These are phyloP conservation scores for Ispidina lecontei DNA, from an alignment of 2,797 vertebrate genomes.

Conservation along the genomic window DNA sequence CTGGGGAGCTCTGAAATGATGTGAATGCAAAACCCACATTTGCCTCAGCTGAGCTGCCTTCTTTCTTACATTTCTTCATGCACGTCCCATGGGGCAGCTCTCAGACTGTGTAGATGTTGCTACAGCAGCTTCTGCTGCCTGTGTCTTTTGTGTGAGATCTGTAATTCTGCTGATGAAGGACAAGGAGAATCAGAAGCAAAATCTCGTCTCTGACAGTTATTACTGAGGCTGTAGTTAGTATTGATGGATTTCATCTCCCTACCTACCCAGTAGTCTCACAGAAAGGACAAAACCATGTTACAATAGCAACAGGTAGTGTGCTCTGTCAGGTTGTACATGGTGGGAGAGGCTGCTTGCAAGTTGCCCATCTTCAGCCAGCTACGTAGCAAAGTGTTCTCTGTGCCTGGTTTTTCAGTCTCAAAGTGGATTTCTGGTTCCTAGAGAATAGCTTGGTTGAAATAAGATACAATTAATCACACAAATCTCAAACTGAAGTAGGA, in stretches of 20 bases:
- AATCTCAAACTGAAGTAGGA: not conserved
- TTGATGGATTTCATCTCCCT: not conserved
- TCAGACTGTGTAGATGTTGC: fast-evolving
- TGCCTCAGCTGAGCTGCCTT: not conserved
- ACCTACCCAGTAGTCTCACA: not conserved
- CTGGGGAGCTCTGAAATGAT: not conserved
- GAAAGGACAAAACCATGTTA: not conserved
- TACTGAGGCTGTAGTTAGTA: not conserved
- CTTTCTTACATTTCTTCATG: not conserved
- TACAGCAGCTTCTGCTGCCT: not conserved
- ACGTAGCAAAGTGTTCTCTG: not conserved
- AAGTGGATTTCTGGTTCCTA: not conserved
- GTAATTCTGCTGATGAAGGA: not conserved
- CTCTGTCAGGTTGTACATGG: not conserved
- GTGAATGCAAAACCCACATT: not conserved
- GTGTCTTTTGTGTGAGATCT: not conserved
- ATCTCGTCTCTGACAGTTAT: not conserved
- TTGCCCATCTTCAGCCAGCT: not conserved
- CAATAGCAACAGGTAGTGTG: not conserved
- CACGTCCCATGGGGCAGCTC: not conserved
- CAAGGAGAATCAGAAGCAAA: not conserved
- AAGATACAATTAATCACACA: not conserved
- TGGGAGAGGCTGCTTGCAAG: too few species aligned
- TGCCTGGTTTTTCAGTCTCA: not conserved
- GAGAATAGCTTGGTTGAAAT: not conserved